phyloP scores from a whole-genome alignment of 2,888 invertebrate species.

The Sceliomorpha sp. region DNA sequence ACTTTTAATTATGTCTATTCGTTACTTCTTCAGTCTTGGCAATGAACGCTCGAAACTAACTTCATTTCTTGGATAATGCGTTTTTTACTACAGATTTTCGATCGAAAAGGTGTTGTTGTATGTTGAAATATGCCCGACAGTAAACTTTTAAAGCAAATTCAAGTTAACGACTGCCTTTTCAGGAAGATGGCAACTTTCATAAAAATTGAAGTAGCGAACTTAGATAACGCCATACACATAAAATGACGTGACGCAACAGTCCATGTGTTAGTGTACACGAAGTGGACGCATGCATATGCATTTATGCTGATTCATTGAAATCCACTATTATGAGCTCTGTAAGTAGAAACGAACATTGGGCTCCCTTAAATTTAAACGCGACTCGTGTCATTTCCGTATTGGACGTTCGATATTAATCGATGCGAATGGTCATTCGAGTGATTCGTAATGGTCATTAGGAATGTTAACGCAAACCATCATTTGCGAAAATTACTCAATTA shows the following conservation, averaged over 20 bases:
- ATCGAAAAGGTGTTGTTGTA: conserved; percentile 17
- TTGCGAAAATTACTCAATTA: too few relatives aligned
- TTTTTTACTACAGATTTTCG: conserved; percentile 16
- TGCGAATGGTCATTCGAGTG: too few relatives aligned
- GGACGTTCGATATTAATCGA: too few relatives aligned
- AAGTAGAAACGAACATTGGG: too few relatives aligned
- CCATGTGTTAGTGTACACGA: conserved; percentile 2
- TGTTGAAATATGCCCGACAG: conserved; percentile 25
- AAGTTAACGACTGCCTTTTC: conserved; percentile 44
- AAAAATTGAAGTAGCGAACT: conserved; percentile 44
- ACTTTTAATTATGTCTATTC: conserved; percentile 13
- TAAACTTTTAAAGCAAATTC: conserved; percentile 42
- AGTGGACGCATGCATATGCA: too few relatives aligned
- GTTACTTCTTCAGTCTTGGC: conserved; percentile 4
- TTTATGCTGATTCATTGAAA: too few relatives aligned
- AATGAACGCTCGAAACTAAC: conserved; percentile 2
- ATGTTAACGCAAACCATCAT: too few relatives aligned
- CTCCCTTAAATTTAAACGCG: too few relatives aligned
- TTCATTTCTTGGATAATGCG: conserved; percentile 19
- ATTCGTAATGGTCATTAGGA: too few relatives aligned
- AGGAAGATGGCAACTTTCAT: conserved; percentile 42
- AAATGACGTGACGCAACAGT: conserved; percentile 18
- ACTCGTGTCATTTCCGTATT: too few relatives aligned
- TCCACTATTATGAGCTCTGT: too few relatives aligned
- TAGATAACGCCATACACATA: conserved; percentile 27